Evolutionary conservation across 1,140 invertebrate genomes (phyloP).

Genomic region (Cotesia typhae): DNA sequence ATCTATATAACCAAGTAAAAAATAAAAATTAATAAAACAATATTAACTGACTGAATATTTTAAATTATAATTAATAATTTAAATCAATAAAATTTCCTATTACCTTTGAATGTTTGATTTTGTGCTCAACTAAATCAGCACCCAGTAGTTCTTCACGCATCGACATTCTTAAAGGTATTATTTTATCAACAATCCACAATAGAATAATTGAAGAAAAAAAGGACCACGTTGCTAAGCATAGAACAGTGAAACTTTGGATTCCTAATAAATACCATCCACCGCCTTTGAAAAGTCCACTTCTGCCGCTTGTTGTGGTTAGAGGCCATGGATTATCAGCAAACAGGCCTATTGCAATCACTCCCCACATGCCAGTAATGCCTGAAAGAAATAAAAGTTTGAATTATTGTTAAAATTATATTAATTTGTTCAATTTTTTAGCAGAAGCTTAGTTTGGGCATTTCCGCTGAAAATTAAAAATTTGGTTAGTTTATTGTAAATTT

Average conservation of each 20-base stretch:
- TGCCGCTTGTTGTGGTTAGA: constrained; percentile 79
- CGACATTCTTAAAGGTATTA: constrained; percentile 85
- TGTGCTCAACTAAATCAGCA: constrained; percentile 88
- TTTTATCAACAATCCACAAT: constrained; percentile 79
- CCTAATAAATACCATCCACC: constrained; percentile 88
- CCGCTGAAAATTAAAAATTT: no score
- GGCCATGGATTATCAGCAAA: constrained; percentile 88
- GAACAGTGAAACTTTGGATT: constrained; percentile 76
- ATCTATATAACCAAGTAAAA: constrained; percentile 56
- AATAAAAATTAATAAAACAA: constrained; percentile 24
- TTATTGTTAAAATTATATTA: constrained; percentile 24
- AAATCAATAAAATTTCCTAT: not conserved
- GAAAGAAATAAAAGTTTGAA: constrained; percentile 28
- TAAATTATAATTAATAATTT: not conserved
- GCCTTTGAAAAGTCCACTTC: constrained; percentile 83
- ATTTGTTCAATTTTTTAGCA: not conserved
- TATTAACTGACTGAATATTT: not conserved
- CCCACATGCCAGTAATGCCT: constrained; percentile 71
- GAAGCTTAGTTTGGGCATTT: no score
- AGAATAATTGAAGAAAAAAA: constrained; percentile 74
- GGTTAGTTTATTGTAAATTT: not conserved
- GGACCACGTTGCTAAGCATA: constrained; percentile 80
- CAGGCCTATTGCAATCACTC: constrained; percentile 86
- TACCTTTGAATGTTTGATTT: constrained; percentile 73
- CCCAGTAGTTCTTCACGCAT: constrained; percentile 85